Percentiles rank a stretch among this genome's conserved stretches.
phyloP scores from a whole-genome alignment of 2,113 vertebrate species.

The Speoplatyrhinus poulsoni region DNA sequence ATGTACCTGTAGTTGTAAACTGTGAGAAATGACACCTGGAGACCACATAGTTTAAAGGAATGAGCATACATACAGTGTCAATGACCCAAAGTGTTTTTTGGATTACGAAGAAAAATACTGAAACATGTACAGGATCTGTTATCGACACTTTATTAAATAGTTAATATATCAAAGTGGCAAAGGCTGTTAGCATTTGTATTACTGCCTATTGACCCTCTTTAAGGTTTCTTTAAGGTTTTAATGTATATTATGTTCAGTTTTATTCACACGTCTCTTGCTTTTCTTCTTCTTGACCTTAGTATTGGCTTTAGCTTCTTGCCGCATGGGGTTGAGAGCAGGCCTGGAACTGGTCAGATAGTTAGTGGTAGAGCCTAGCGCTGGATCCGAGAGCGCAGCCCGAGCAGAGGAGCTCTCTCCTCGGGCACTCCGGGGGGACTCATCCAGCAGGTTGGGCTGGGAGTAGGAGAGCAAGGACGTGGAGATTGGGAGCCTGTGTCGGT shows the following conservation, averaged over 20 bases:
- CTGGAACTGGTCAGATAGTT: constrained; percentile 73
- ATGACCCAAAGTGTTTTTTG: too few species aligned
- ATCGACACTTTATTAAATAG: too few species aligned
- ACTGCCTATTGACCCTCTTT: too few species aligned
- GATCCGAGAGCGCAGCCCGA: constrained; percentile 53
- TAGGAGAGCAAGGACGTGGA: constrained; percentile 66
- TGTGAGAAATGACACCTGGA: neutral
- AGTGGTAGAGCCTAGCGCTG: constrained; percentile 58
- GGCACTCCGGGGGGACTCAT: constrained; percentile 31
- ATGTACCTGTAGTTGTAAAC: neutral
- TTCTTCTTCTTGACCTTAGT: constrained; percentile 71
- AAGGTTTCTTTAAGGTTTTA: neutral
- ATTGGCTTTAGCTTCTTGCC: constrained; percentile 44
- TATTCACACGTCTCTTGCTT: constrained; percentile 45
- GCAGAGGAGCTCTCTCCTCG: constrained; percentile 60
- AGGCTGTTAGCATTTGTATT: too few species aligned
- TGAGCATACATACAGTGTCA: neutral
- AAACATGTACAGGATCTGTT: too few species aligned
- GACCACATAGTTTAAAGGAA: neutral
- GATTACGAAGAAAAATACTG: too few species aligned
- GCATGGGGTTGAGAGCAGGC: constrained; percentile 61
- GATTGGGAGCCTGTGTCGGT: constrained; percentile 49
- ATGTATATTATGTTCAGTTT: constrained; percentile 33
- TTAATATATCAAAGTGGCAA: too few species aligned
- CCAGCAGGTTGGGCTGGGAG: constrained; percentile 74